These are phyloP conservation scores for Aselliscus stoliczkanus DNA, from an alignment of 2,797 vertebrate species.

Conservation along the genomic window DNA sequence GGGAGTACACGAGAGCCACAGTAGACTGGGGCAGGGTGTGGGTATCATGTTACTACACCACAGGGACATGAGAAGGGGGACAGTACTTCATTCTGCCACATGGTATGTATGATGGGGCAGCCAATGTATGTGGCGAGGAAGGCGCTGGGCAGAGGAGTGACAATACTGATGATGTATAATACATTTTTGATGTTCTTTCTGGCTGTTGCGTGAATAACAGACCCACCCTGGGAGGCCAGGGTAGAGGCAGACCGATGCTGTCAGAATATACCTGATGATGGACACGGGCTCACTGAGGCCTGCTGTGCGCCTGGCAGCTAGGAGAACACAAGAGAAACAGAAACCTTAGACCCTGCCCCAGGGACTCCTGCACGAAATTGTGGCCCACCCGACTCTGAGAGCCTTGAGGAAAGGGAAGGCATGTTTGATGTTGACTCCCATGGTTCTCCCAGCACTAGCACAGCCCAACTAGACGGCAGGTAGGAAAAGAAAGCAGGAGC, in stretches of 20 bases:
- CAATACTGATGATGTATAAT: background rate
- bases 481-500: background rate
- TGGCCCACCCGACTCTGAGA: rapidly evolving
- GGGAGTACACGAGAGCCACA: background rate
- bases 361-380: background rate
- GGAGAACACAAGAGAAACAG: background rate
- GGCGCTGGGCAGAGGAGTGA: background rate
- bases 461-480: background rate
- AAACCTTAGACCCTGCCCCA: background rate
- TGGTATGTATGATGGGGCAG: background rate
- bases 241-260: background rate
- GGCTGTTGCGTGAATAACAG: background rate
- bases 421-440: rapidly evolving
- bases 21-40: rapidly evolving
- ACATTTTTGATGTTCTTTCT: background rate
- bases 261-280: background rate
- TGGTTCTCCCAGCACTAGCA: background rate
- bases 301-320: background rate
- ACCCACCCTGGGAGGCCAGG: background rate
- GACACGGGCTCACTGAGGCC: background rate
- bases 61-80: background rate
- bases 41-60: rapidly evolving
- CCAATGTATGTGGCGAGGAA: background rate
- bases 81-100: background rate
- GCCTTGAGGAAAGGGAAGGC: background rate